Evolutionary conservation across 2,888 invertebrate genomes (phyloP), one percentile per base, ranked within the genome.

Genomic region (Tetragonula carbonaria): DNA sequence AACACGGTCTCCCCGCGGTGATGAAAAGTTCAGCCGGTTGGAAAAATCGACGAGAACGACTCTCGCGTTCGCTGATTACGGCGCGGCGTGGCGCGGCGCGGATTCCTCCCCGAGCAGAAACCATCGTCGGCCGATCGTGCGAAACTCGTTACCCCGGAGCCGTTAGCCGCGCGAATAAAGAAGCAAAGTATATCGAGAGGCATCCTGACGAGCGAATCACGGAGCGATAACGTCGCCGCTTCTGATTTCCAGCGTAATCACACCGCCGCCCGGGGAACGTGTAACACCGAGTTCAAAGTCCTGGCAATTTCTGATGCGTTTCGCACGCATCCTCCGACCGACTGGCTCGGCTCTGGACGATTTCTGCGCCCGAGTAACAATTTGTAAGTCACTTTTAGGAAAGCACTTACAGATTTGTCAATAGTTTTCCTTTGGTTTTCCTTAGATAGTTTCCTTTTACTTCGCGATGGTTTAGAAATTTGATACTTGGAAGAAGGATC

Each of bases 131-230:
- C 59, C 78, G 77, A 82, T 82, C 84, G 77, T 82, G 83, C 73
- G 84, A 85, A 85, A 75, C 83, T 85, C 84, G 78, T 85, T 85
- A 85, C 74, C 23, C 50, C 71, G 55, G 63, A n/a, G 72, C 84
- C 84, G 84, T 85, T 85, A 83, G 63, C 51, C 72, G 57, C 59
- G 53, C 78, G 65, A 78, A 72, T 72, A 66, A 78, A 83, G 57
- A 70, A 75, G 72, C 63, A 28, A 75, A 78, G 78, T 62, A 62
- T 68, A 59, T 83, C 76, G 74, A 72, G 68, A 79, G 78, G 72
- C 78, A 74, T 75, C 75, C 72, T 67, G 80, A 71, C 50, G 74
- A 80, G 82, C 78, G 73, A 88, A 80, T 88, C 80, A 80, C 72
- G 75, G 77, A 71, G 59, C 78, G 68, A 73, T 59, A 78, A 79